These are phyloP conservation scores for Thecophora atra DNA, from an alignment of 2,888 invertebrate species.

Conservation along the genomic window DNA sequence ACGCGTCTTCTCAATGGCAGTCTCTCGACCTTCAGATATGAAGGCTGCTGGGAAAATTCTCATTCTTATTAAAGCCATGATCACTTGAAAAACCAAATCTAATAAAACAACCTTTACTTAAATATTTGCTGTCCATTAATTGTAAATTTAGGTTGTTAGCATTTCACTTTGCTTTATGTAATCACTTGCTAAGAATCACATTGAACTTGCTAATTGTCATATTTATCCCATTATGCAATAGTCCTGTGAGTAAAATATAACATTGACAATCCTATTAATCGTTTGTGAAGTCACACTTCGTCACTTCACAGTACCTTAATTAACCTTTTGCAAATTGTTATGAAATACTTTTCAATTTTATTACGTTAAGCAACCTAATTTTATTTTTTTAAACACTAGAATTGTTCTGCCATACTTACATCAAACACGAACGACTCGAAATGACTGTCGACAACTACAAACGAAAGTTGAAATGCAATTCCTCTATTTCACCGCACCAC, in stretches of 20 bases:
- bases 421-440: slow-evolving; percentile 55
- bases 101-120: neutral
- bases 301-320: too few species aligned
- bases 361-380: too few species aligned
- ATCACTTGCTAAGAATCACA: neutral
- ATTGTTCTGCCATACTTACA: slow-evolving; percentile 54
- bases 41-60: slow-evolving; percentile 19
- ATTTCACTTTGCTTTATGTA: neutral
- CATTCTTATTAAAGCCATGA: neutral
- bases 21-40: neutral
- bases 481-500: slow-evolving; percentile 7
- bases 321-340: slow-evolving; percentile 15
- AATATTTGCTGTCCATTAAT: neutral
- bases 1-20: neutral
- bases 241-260: neutral
- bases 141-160: neutral
- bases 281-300: neutral
- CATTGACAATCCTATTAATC: neutral
- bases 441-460: slow-evolving; percentile 41
- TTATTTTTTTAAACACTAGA: too few species aligned
- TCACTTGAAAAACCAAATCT: too few species aligned
- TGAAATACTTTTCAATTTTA: slow-evolving; percentile 10
- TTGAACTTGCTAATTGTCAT: slow-evolving; percentile 10
- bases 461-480: slow-evolving; percentile 5
- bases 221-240: slow-evolving; percentile 31